A percentile compares a stretch with the other conserved stretches of the same genome.
Conservation (phyloP, 2,113 vertebrate genomes). For the Ochotona curzoniae region DNA sequence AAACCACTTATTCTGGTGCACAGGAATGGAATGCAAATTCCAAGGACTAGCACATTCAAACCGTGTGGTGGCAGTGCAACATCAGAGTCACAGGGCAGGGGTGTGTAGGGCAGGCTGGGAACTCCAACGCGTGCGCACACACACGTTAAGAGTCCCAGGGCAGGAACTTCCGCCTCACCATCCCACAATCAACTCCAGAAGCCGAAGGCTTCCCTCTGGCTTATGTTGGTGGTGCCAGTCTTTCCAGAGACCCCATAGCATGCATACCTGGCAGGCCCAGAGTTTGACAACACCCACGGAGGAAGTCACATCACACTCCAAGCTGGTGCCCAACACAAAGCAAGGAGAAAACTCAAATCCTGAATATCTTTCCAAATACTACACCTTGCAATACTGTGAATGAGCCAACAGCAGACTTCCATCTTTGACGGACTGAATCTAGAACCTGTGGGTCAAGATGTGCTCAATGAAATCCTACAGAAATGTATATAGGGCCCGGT, state of each 20-base stretch:
- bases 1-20: background rate
- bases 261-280: too few species aligned
- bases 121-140: too few species aligned
- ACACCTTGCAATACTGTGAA: background rate
- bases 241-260: background rate
- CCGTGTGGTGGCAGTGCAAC: background rate
- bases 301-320: background rate
- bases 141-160: too few species aligned
- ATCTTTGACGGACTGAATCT: background rate
- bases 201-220: background rate
- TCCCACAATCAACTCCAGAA: background rate
- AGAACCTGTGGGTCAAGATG: background rate
- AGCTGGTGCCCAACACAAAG: background rate
- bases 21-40: background rate
- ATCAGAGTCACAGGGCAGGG: background rate
- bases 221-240: background rate
- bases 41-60: background rate
- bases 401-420: constrained; percentile 18
- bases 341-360: background rate
- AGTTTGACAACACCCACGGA: too few species aligned
- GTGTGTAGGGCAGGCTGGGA: background rate
- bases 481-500: too few species aligned
- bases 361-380: background rate
- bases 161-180: background rate
- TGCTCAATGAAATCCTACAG: background rate